phyloP scores from a whole-genome alignment of 2,113 vertebrate genomes.

The Crotalus tigris region DNA sequence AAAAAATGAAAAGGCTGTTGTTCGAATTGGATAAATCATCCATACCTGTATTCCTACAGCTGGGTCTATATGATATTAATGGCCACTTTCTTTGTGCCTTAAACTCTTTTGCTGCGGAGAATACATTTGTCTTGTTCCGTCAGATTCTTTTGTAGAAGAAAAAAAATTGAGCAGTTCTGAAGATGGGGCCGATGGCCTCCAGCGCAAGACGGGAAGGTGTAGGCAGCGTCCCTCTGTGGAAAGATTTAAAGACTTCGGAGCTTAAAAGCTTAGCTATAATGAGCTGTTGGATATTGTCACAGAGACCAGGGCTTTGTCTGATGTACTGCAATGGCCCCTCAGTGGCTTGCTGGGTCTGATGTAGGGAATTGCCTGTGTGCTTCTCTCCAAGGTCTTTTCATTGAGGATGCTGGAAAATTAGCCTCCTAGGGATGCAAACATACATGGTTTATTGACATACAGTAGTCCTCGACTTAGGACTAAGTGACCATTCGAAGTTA shows the following conservation, averaged over 20 bases:
- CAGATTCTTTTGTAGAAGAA: background rate
- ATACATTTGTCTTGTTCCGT: background rate
- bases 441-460: background rate
- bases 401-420: background rate
- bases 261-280: slow-evolving; percentile 10
- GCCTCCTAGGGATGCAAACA: background rate
- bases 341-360: background rate
- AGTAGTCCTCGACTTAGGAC: background rate
- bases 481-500: background rate
- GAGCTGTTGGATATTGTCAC: background rate
- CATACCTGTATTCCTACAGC: background rate
- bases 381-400: background rate
- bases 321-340: background rate
- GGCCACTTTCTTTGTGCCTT: background rate
- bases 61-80: background rate
- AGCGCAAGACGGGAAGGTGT: background rate
- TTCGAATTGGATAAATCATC: background rate
- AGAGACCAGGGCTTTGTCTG: background rate
- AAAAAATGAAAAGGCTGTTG: background rate
- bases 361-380: background rate
- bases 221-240: background rate
- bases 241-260: background rate
- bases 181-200: background rate
- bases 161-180: background rate
- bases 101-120: background rate